These are phyloP conservation scores for Cheilosia urbana DNA, from an alignment of 2,888 invertebrate species.

Conservation along the genomic window DNA sequence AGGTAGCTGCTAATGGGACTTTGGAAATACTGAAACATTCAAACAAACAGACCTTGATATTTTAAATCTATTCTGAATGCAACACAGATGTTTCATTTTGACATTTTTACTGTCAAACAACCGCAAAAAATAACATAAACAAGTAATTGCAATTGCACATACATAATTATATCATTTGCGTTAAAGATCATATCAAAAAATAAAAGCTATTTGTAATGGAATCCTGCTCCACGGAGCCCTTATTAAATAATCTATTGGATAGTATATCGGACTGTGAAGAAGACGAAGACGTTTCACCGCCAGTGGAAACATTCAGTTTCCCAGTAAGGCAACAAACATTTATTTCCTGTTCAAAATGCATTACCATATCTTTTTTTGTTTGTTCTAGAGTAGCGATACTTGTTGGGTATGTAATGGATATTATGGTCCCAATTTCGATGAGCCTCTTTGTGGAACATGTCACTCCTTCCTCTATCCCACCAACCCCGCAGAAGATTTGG, in stretches of 20 bases:
- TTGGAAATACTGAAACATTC: too few relatives aligned
- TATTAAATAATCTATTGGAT: conserved; percentile 53
- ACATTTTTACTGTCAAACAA: conserved; percentile 10
- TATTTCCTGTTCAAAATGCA: neutral
- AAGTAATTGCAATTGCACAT: conserved; percentile 21
- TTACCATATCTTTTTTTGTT: neutral
- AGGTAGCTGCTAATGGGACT: too few relatives aligned
- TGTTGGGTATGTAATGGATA: conserved; percentile 96
- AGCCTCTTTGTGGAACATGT: conserved; percentile 95
- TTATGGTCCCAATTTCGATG: conserved; percentile 95
- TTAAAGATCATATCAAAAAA: conserved; percentile 2
- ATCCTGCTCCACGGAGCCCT: conserved; percentile 52
- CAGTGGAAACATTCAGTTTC: conserved; percentile 77
- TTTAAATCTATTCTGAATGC: conserved; percentile 24
- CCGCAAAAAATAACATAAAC: conserved; percentile 61
- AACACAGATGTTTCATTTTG: neutral
- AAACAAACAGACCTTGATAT: neutral
- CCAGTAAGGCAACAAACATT: conserved; percentile 70
- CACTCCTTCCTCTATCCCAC: conserved; percentile 96
- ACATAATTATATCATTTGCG: conserved; percentile 12
- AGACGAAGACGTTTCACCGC: conserved; percentile 52
- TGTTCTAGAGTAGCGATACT: conserved; percentile 80
- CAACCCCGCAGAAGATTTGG: conserved; percentile 81
- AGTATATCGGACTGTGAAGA: conserved; percentile 77
- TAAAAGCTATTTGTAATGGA: conserved; percentile 38